Evolutionary conservation across 1,140 invertebrate genomes (phyloP).

Genomic region (Drosophila aff.): DNA sequence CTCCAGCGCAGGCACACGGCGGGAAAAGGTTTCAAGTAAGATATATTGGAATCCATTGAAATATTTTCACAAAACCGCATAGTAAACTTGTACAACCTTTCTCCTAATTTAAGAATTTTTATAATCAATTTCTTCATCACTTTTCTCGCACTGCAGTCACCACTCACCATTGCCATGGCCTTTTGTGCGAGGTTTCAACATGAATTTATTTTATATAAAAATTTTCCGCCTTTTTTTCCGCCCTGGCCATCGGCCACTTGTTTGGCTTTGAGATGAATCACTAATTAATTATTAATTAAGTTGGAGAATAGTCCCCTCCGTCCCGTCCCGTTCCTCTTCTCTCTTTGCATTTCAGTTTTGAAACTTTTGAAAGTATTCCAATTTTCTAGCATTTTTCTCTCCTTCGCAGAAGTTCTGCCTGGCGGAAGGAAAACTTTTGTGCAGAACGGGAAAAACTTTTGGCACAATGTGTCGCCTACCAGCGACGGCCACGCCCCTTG

Average conservation of each 20-base stretch:
- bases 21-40: not conserved
- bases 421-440: constrained; percentile 49
- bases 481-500: constrained; percentile 30
- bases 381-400: constrained; percentile 69
- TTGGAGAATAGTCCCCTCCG: constrained; percentile 55
- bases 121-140: not conserved
- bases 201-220: constrained; percentile 72
- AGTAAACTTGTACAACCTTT: not conserved
- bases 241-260: constrained; percentile 53
- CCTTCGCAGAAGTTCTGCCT: constrained; percentile 44
- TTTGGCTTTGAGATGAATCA: constrained; percentile 71
- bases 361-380: constrained; percentile 79
- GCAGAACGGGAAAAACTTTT: constrained; percentile 54
- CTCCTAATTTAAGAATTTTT: too few relatives aligned
- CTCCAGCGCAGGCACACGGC: constrained; percentile 16
- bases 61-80: not conserved
- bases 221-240: constrained; percentile 23
- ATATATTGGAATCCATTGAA: not conserved
- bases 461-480: constrained; percentile 71
- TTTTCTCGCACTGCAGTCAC: not conserved
- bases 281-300: constrained; percentile 83
- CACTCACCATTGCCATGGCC: constrained; percentile 26
- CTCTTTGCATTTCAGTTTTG: constrained; percentile 39
- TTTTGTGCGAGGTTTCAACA: constrained; percentile 71
- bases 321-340: not conserved